phyloP scores from a whole-genome alignment of 2,888 invertebrate genomes.

The Rhogogaster chlorosoma region DNA sequence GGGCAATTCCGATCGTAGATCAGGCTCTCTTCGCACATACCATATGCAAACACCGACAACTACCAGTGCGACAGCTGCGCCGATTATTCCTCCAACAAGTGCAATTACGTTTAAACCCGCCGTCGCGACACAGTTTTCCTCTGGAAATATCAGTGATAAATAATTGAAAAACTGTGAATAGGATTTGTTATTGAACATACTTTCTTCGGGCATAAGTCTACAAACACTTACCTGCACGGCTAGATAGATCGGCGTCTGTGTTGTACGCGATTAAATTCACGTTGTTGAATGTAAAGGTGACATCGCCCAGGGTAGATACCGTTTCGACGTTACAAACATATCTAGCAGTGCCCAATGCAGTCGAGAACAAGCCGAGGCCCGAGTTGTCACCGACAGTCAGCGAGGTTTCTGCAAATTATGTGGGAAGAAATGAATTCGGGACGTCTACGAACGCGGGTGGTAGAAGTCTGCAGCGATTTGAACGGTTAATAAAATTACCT shows the following conservation, averaged over 20 bases:
- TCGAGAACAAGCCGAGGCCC: conserved; percentile 58
- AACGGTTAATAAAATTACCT: conserved; percentile 54
- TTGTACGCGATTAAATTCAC: conserved; percentile 65
- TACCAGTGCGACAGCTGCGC: conserved; percentile 51
- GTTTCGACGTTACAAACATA: conserved; percentile 58
- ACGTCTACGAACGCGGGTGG: neutral
- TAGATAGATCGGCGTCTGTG: conserved; percentile 43
- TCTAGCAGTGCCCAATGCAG: conserved; percentile 52
- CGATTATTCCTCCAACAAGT: conserved; percentile 59
- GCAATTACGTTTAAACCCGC: conserved; percentile 53
- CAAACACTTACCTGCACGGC: conserved; percentile 58
- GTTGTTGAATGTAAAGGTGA: conserved; percentile 58
- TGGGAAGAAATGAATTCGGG: neutral
- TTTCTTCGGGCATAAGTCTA: neutral
- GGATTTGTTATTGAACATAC: neutral
- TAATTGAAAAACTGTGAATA: neutral
- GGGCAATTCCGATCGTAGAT: conserved; percentile 37
- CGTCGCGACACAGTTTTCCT: conserved; percentile 57
- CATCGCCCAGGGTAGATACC: neutral
- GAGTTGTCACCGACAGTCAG: conserved; percentile 52
- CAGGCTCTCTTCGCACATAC: conserved; percentile 20
- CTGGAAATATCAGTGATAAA: conserved; percentile 58
- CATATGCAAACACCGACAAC: conserved; percentile 50
- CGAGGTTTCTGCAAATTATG: conserved; percentile 47
- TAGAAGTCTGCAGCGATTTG: neutral